phyloP scores from a whole-genome alignment of 2,888 invertebrate genomes.

The Fragum fragum region DNA sequence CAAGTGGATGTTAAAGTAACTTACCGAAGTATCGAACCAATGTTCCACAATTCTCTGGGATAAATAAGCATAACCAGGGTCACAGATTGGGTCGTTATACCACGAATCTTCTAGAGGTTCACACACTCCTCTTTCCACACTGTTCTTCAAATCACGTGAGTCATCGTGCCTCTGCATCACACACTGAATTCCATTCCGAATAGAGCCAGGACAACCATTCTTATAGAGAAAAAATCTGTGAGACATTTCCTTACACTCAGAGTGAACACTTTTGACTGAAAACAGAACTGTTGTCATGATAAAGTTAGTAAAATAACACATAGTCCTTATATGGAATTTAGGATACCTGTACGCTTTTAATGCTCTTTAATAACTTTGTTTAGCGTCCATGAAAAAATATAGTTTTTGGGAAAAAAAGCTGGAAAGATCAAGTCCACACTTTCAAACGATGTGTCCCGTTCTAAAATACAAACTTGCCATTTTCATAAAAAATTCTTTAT shows the following conservation, averaged over 20 bases:
- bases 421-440: no score
- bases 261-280: neutral
- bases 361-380: no score
- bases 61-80: neutral
- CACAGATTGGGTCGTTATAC: neutral
- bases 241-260: neutral
- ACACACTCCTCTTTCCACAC: neutral
- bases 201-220: neutral
- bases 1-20: neutral
- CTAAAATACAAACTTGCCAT: no score
- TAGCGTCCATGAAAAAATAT: no score
- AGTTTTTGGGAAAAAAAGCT: no score
- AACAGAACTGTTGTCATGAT: no score
- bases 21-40: neutral
- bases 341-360: no score
- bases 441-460: no score
- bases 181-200: neutral
- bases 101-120: neutral
- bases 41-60: neutral
- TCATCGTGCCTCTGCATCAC: neutral
- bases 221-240: neutral
- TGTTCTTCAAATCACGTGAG: neutral
- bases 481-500: no score
- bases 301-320: no score
- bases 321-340: no score